phyloP scores from a whole-genome alignment of 1,140 invertebrate species.

The Alviniconcha marisindica region DNA sequence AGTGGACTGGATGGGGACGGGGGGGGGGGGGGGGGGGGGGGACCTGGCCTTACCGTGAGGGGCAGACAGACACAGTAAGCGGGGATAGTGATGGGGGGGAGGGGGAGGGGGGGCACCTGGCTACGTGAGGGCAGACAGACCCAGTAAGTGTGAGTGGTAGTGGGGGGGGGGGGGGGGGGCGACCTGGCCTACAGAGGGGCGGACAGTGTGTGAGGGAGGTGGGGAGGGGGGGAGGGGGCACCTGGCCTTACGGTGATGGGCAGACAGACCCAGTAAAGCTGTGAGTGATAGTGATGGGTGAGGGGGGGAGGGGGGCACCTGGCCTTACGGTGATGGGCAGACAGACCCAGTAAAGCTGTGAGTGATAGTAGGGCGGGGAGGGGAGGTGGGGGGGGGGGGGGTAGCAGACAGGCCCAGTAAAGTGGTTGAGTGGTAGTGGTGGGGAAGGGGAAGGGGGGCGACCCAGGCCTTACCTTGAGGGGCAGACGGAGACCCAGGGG shows the following conservation, averaged over 20 bases:
- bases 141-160: not conserved
- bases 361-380: not conserved
- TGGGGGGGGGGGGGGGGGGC: not conserved
- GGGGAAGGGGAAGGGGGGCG: not conserved
- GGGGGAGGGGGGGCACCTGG: not conserved
- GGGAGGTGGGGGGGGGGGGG: not conserved
- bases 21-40: not conserved
- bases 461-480: not conserved
- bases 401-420: not conserved
- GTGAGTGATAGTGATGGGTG: not conserved
- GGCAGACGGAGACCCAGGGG: not conserved
- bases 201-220: not conserved
- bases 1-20: not conserved
- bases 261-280: not conserved
- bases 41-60: too few species aligned
- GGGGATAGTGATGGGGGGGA: not conserved
- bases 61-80: not conserved
- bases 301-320: not conserved
- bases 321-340: too few species aligned
- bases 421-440: not conserved
- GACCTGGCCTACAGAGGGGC: too few species aligned
- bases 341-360: not conserved
- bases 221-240: not conserved
- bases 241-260: too few species aligned
- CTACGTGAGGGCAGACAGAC: too few species aligned